Base-by-base conservation (phyloP, 1,140 invertebrate genomes). In the Drosophila sproati region DNA sequence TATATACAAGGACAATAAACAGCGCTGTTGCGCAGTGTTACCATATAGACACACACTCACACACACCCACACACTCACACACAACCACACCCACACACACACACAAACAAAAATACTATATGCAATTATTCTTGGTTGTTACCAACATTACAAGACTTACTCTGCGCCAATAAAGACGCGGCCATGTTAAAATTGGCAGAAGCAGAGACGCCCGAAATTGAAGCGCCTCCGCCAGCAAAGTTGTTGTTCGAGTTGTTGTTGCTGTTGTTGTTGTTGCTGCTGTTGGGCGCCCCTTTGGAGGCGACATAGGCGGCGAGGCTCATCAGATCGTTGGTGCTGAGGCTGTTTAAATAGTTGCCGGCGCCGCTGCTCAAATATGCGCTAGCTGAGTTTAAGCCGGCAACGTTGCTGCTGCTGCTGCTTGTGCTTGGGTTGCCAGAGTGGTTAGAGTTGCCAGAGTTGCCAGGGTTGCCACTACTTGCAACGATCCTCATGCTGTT, bases 81-180 rank as follows among this genome's bases (percentile, higher is more conserved):
- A 20, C 48, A 6, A 12, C 29, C 5, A 50, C 20, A 10, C 34
- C 8, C 50, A n/a, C 8, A 29, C 39, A 55, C 12, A 41, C 28
- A 28, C n/a, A 35, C 3, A 12, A 5, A 31, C 34, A 12, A 8
- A 57, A 2, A 29, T 4, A 29, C 39, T n/a, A 8, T 8, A 20
- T 28, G 7, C 31, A 45, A 3, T 43, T 63, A 51, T 70, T 89
- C 80, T 89, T 88, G 83, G 77, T 91, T 92, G 88, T 91, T 92
- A 93, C 92, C 89, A 92, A 92, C 91, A 91, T 91, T 92, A 92
- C 74, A 82, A 70, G 82, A 95, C 95, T 96, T 95, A 96, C 95
- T 96, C 93, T 96, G 96, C 92, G 96, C 96, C 91, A 96, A 94
- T 92, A 96, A 94, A 83, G 96, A 95, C 79, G 95, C 95, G 86